Evolutionary conservation across 2,888 invertebrate genomes (phyloP).

Genomic region (Bugulina stolonifera): DNA sequence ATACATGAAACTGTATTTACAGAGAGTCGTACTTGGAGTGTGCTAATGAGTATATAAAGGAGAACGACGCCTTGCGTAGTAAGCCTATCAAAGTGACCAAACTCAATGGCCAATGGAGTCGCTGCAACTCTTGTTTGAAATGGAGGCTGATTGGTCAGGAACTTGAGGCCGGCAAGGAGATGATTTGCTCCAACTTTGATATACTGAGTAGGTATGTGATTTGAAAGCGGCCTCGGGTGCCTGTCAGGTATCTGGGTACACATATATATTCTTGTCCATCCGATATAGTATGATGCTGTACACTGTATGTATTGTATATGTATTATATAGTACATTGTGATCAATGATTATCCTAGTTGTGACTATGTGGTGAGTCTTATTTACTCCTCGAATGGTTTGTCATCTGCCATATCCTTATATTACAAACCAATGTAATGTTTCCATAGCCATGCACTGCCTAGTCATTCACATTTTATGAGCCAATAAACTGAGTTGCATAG

Average conservation of each 20-base stretch:
- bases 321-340: neutral
- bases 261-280: no score
- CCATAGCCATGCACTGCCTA: no score
- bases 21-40: no score
- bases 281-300: no score
- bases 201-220: slow-evolving; percentile 9
- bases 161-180: neutral
- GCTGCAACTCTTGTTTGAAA: neutral
- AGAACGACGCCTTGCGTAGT: neutral
- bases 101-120: neutral
- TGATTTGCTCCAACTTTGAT: slow-evolving; percentile 13
- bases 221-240: neutral
- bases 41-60: no score
- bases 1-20: no score
- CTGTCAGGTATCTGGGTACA: neutral
- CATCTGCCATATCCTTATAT: no score
- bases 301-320: neutral
- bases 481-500: no score
- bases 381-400: no score
- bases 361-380: no score
- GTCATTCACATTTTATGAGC: no score
- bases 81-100: neutral
- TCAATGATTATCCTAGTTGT: neutral
- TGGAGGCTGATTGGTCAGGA: neutral
- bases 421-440: no score